These are phyloP conservation scores for Drosophila nasuta DNA, from an alignment of 1,140 invertebrate genomes.

Conservation along the genomic window DNA sequence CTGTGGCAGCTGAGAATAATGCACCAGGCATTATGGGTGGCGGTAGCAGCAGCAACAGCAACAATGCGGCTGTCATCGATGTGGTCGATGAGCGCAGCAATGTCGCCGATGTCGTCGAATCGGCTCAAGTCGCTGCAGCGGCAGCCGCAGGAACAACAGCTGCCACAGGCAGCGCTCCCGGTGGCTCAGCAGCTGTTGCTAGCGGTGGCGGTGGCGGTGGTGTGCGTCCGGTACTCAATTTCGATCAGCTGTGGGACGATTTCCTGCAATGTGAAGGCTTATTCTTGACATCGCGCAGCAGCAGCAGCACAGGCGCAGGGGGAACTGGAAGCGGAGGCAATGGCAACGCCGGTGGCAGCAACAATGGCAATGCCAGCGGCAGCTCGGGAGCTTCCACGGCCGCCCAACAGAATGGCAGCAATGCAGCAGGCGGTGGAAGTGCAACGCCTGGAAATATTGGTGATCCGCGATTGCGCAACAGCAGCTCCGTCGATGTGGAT, in stretches of 20 bases:
- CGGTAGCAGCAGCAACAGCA: not conserved
- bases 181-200: not conserved
- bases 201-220: not conserved
- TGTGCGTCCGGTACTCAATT: constrained; percentile 70
- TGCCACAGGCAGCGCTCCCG: constrained; percentile 2
- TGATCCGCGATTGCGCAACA: constrained; percentile 56
- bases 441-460: constrained; percentile 3
- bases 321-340: constrained; percentile 4
- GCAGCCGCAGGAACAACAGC: not conserved
- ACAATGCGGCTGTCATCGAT: constrained; percentile 82
- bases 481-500: constrained; percentile 32
- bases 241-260: constrained; percentile 78
- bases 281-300: constrained; percentile 59
- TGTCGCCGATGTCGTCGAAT: constrained; percentile 56
- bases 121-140: not conserved
- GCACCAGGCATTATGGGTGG: constrained; percentile 5
- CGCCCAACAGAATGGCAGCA: constrained; percentile 49
- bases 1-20: constrained; percentile 2
- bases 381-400: not conserved
- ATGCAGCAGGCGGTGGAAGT: not conserved
- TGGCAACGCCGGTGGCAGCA: constrained; percentile 2
- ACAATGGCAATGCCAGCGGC: not conserved
- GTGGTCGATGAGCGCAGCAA: constrained; percentile 86
- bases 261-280: constrained; percentile 77
- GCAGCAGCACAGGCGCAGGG: constrained; percentile 19